Evolutionary conservation across 2,888 invertebrate species (phyloP), one percentile per base, ranked within the genome.

Genomic region (Acrobasis repandana): DNA sequence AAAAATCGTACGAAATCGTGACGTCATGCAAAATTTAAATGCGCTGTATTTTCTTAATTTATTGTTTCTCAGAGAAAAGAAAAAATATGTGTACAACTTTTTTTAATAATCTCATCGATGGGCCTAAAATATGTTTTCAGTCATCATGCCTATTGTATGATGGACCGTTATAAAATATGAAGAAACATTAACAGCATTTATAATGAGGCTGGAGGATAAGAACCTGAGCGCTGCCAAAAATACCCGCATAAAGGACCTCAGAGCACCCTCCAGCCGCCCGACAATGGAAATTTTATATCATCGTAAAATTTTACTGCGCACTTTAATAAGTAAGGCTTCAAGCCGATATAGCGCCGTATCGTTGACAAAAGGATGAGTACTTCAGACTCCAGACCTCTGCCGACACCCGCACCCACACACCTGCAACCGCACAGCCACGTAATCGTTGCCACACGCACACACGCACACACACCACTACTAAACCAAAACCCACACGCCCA

Each of bases 291-390:
- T 86, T 87, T 88, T 84, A 90, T 84, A 81, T 77, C 79, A 68
- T 75, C 80, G 72, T 88, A 86, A 90, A 90, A 88, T 87, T 87
- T 86, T 81, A 89, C 84, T 82, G 81, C 83, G 79, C 82, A 79
- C 86, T 88, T 90, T 90, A 91, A 91, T 90, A 90, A 91, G 84
- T 88, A 85, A 88, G 87, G 82, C 80, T 80, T 75, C 80, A 84
- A 84, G 86, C 85, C 84, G 85, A 88, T 86, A 88, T 80, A 84
- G 82, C 83, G 77, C 74, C 83, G 82, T 90, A 91, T 90, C 90
- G 88, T 88, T 90, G 90, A 90, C 90, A 90, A 90, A 92, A 88
- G 88, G 86, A 88, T 87, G 84, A 87, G 83, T 68, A 68, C 72
- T 74, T 73, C 70, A 77, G 81, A 74, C 72, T 73, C 9, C 52